phyloP scores from a whole-genome alignment of 2,797 vertebrate species.

The Sebastes aleutianus region DNA sequence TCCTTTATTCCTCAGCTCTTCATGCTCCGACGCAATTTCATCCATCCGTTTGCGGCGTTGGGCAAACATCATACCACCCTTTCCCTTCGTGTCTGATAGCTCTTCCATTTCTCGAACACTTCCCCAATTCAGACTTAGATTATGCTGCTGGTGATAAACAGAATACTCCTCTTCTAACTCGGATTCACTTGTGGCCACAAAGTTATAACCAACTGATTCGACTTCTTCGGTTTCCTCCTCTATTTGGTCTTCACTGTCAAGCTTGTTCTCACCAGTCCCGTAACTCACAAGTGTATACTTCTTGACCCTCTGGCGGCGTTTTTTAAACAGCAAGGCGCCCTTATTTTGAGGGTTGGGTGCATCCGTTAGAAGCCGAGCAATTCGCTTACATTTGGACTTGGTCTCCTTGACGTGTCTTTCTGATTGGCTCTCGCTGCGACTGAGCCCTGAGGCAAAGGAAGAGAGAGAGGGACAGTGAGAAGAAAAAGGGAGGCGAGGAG shows the following conservation, averaged over 20 bases:
- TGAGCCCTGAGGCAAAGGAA: slow-evolving; percentile 78
- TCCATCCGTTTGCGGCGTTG: slow-evolving; percentile 92
- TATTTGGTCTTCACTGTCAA: slow-evolving; percentile 77
- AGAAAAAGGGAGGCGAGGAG: background rate
- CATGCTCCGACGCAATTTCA: slow-evolving; percentile 88
- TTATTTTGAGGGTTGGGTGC: slow-evolving; percentile 91
- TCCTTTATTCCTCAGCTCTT: slow-evolving; percentile 83
- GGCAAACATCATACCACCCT: slow-evolving; percentile 95
- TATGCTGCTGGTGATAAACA: slow-evolving; percentile 78
- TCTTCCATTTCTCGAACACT: slow-evolving; percentile 88
- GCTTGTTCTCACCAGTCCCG: slow-evolving; percentile 86
- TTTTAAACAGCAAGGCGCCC: slow-evolving; percentile 93
- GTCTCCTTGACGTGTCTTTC: slow-evolving; percentile 92
- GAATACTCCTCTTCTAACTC: slow-evolving; percentile 88
- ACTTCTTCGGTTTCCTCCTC: slow-evolving; percentile 78
- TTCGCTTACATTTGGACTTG: slow-evolving; percentile 94
- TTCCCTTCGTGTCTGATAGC: slow-evolving; percentile 90
- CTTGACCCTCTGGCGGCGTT: slow-evolving; percentile 88
- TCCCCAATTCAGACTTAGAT: slow-evolving; percentile 84
- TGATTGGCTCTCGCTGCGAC: slow-evolving; percentile 87
- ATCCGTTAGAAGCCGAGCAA: slow-evolving; percentile 87
- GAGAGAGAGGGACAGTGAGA: slow-evolving; percentile 8
- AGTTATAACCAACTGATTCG: slow-evolving; percentile 79
- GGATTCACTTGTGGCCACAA: slow-evolving; percentile 86
- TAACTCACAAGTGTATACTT: slow-evolving; percentile 94